Evolutionary conservation across 2,113 vertebrate genomes (phyloP).

Genomic region (Peromyscus californicus): DNA sequence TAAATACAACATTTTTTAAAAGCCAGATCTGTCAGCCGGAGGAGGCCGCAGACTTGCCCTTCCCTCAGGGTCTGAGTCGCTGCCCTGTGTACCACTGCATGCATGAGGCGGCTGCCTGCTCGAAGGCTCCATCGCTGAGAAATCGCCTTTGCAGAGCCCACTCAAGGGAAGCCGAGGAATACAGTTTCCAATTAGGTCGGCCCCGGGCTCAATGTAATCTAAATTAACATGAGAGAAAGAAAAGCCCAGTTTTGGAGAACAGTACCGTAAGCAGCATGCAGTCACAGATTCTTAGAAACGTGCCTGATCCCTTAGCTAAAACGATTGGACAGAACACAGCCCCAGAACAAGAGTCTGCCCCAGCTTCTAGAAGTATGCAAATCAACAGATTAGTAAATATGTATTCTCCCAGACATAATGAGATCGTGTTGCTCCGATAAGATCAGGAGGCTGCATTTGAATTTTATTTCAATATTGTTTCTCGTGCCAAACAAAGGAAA

Average conservation of each 20-base stretch:
- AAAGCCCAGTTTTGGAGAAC: not conserved
- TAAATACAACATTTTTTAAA: not conserved
- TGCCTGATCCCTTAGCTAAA: slow-evolving; percentile 13
- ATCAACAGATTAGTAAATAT: slow-evolving; percentile 53
- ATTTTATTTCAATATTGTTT: slow-evolving; percentile 57
- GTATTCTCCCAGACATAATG: slow-evolving; percentile 5
- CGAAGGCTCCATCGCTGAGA: not conserved
- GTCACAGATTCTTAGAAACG: not conserved
- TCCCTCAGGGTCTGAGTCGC: not conserved
- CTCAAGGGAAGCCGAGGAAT: not conserved
- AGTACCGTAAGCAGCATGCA: not conserved
- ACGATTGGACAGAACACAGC: not conserved
- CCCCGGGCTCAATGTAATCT: not conserved
- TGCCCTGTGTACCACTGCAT: not conserved
- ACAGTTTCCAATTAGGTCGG: not conserved
- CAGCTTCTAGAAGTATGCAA: slow-evolving; percentile 12
- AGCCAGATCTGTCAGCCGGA: not conserved
- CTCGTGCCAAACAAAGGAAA: not conserved
- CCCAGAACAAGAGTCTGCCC: not conserved
- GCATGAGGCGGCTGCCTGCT: not conserved
- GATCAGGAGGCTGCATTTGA: slow-evolving; percentile 16
- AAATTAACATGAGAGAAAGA: not conserved
- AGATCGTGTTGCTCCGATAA: slow-evolving; percentile 27
- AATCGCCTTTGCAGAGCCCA: not conserved
- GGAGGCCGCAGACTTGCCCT: not conserved